Percentiles rank a stretch among this genome's conserved stretches.
These are phyloP conservation scores for Cosmorhoe ocellata DNA, from an alignment of 2,888 invertebrate species.

Conservation along the genomic window DNA sequence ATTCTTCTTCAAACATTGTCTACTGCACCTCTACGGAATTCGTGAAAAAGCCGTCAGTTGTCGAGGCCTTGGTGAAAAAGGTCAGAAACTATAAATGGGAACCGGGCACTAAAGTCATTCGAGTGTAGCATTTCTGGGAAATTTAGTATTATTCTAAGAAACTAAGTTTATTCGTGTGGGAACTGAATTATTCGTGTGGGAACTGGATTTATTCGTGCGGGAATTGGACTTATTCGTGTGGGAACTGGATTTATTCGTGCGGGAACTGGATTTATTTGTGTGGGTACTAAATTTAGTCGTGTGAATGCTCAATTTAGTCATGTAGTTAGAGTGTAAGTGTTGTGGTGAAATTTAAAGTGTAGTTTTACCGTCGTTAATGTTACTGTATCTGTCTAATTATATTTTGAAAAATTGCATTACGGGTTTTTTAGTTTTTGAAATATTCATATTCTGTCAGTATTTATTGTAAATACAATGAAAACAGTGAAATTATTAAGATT, in stretches of 20 bases:
- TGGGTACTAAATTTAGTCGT: no score
- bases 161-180: not conserved
- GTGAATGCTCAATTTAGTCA: no score
- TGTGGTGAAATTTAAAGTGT: not conserved
- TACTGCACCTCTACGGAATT: constrained; percentile 58
- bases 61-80: constrained; percentile 43
- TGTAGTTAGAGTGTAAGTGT: no score
- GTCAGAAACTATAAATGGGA: constrained; percentile 64
- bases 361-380: no score
- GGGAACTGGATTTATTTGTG: no score
- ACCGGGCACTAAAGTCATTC: constrained; percentile 65
- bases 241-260: not conserved
- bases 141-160: not conserved
- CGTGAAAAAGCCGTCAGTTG: constrained; percentile 46
- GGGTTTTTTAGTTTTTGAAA: not conserved
- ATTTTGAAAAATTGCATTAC: not conserved
- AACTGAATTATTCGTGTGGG: not conserved
- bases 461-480: no score
- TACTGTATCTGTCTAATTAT: no score
- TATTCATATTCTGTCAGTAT: no score
- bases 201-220: no score
- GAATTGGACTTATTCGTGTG: not conserved
- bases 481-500: no score
- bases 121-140: constrained; percentile 34
- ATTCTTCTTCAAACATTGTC: constrained; percentile 58